phyloP scores from a whole-genome alignment of 2,113 vertebrate genomes.

The Platysternon megacephalum region DNA sequence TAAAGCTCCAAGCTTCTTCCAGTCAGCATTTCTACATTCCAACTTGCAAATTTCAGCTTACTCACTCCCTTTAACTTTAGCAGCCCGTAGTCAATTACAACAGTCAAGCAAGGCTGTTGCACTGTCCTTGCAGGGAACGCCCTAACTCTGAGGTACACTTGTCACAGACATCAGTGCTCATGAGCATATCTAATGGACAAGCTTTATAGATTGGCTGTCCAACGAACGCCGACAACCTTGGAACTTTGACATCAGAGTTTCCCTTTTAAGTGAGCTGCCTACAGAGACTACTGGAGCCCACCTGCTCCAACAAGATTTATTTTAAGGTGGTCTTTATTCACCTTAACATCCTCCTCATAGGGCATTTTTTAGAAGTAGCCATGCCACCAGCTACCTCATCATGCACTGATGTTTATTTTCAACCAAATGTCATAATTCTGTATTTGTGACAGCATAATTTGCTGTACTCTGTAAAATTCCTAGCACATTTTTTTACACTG shows the following conservation, averaged over 20 bases:
- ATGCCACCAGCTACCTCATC: neutral
- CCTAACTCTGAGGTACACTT: neutral
- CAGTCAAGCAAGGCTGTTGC: neutral
- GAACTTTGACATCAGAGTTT: neutral
- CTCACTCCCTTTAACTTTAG: neutral
- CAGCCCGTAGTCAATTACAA: neutral
- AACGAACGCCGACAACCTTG: neutral
- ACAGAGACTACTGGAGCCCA: neutral
- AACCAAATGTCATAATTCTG: neutral
- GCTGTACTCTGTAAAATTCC: neutral
- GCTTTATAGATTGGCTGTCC: neutral
- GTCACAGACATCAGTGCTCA: neutral
- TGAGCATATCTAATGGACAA: neutral
- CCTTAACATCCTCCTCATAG: neutral
- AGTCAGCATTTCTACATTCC: neutral
- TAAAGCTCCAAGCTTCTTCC: neutral
- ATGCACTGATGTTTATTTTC: slow-evolving; percentile 43
- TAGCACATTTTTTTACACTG: neutral
- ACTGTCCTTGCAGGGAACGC: neutral
- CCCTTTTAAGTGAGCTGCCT: neutral
- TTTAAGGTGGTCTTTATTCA: neutral
- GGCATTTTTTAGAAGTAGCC: neutral
- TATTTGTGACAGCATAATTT: slow-evolving; percentile 1
- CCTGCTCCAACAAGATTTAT: neutral
- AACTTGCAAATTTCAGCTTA: neutral